Base-by-base conservation (phyloP, 2,113 vertebrate species). In the Forbesichthys agassizii region DNA sequence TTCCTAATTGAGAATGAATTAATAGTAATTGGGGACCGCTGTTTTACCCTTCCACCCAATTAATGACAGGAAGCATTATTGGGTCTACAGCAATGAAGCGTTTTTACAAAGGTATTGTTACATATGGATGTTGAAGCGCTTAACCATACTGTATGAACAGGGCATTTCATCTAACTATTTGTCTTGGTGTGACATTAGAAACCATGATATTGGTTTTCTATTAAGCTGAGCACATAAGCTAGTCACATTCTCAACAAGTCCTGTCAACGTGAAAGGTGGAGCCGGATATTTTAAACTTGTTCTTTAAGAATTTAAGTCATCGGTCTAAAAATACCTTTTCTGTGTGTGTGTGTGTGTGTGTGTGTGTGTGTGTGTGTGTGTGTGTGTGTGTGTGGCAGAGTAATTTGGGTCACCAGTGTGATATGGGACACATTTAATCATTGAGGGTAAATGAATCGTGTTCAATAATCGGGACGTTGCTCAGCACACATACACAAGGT, bases 401-500 rank as follows among this genome's bases (percentile, higher is more conserved):
- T 64, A 83, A 86, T 85, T 63, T 86, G 75, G 82, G 85, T 81
- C 86, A 81, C 11, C 69, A 63, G 58, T 68, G 64, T 81, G 73
- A 83, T 47, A 49, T 66, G 71, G 75, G 84, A 82, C 77, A 66
- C 70, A 79, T 86, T 86, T 84, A 84, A 88, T 88, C 80, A 82
- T 58, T 76, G 67, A 63, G 80, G 68, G 61, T 77, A 67, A 81
- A 81, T 86, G 58, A 69, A 80, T 75, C 65, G 77, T 73, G 79
- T 81, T 88, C 84, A 79, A 79, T 84, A 78, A 86, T 73, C 71
- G 9, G 71, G 76, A 33, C 74, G 13, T 89, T 88, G 73, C 70
- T 3, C 84, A 88, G 89, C 64, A 27, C 18, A 64, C 11, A 33
- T 27, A 48, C 56, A 12, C 61, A 51, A 51, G 13, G 1, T 49